Base-by-base conservation (phyloP, 2,113 vertebrate species). In the Chlorocebus sabaeus region DNA sequence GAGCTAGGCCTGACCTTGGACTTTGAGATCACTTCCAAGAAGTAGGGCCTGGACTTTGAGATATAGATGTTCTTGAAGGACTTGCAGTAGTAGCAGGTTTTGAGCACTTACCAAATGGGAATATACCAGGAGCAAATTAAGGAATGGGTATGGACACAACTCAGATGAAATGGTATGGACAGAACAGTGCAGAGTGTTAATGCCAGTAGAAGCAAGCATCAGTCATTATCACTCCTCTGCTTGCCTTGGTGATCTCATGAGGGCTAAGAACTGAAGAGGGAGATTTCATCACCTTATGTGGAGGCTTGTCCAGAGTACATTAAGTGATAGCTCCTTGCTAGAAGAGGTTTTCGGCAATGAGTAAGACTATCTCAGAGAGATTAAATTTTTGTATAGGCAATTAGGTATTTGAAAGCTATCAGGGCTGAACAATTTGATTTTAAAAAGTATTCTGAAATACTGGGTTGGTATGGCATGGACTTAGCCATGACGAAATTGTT, bases 181-280 rank as follows among this genome's bases (percentile, higher is more conserved):
- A 78, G 27, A 78, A 22, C 1, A 4, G 2, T 5, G 22, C 40
- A 83, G 12, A 13, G 4, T 23, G 5, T 3, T 25, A 1, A 0
- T 22, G 38, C 27, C 18, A 22, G 13, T 0, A 80, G 8, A 4
- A 43, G 8, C 2, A n/a, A 25, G 2, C 25, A 3, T 30, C 4
- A 23, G 85, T 13, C 43, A 22, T 16, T 70, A 23, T 18, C 8
- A 6, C 61, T 16, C 3, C 80, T 45, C 32, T 3, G 12, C 22
- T 22, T 17, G 43, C 59, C 35, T 40, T 13, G 35, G 8, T 9
- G 3, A 61, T 4, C 70, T 45, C n/a, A 4, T 2, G 32, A 55
- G 23, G 4, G 5, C 35, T 48, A 45, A 50, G 22, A 64, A 68
- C 25, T 81, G 6, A 43, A n/a, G 27, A 75, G 38, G 18, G 43